Conservation (phyloP, 2,888 invertebrate genomes). For the Elysia crispata region DNA sequence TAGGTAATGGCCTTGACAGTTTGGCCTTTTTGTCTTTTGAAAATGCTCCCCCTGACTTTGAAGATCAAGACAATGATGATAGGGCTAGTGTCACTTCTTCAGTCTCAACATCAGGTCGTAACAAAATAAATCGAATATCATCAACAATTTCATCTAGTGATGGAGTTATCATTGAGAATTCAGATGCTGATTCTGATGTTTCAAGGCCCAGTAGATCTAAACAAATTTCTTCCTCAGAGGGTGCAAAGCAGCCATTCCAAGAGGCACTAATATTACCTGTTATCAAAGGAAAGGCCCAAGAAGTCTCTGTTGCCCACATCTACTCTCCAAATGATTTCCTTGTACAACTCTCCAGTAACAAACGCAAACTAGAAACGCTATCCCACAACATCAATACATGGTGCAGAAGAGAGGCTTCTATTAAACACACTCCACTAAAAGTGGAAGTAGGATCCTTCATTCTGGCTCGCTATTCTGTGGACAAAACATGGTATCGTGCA, state of each 20-base stretch:
- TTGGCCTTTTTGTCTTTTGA: slow-evolving; percentile 55
- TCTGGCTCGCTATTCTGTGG: slow-evolving; percentile 83
- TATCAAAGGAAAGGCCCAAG: slow-evolving; percentile 68
- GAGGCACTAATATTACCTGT: neutral
- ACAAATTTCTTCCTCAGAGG: neutral
- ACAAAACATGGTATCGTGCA: slow-evolving; percentile 86
- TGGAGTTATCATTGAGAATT: slow-evolving; percentile 55
- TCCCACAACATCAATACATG: slow-evolving; percentile 64
- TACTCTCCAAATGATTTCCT: slow-evolving; percentile 83
- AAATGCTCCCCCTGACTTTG: slow-evolving; percentile 53
- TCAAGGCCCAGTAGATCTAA: neutral
- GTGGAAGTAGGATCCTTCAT: slow-evolving; percentile 62
- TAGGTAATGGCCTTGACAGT: slow-evolving; percentile 12
- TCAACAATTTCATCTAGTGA: slow-evolving; percentile 45
- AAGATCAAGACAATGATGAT: slow-evolving; percentile 57
- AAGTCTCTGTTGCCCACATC: slow-evolving; percentile 82
- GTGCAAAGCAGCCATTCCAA: neutral
- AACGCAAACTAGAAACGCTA: slow-evolving; percentile 55
- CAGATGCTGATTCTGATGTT: neutral
- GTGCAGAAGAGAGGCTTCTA: slow-evolving; percentile 57
- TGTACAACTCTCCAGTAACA: slow-evolving; percentile 78
- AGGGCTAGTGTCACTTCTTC: slow-evolving; percentile 50
- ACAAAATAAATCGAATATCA: neutral
- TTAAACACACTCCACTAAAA: slow-evolving; percentile 55
- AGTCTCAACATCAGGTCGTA: neutral